Evolutionary conservation across 2,797 vertebrate species (phyloP), one percentile per base, ranked within the genome.

Genomic region (Falco naumanni): DNA sequence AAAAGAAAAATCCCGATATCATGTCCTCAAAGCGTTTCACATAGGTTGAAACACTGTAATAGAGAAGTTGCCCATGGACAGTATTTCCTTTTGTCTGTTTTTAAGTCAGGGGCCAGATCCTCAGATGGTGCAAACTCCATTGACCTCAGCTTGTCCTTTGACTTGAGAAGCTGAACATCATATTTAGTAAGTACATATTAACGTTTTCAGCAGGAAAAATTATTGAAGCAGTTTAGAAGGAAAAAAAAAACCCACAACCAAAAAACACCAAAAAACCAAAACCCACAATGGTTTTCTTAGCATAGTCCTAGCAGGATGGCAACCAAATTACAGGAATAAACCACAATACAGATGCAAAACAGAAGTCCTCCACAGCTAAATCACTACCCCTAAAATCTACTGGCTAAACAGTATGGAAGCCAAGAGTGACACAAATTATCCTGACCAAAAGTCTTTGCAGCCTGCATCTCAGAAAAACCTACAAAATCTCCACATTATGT

Each of bases 21-120:
- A 92, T 76, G 57, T 95, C 94, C 89, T 96, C 59, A 76, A 93
- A 91, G 95, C 83, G 91, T 90, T 92, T 96, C 90, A 69, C 45
- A 93, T 81, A 85, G 43, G 28, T 59, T 78, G 76, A 76, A 94
- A 56, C 75, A 60, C 56, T 61, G 92, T 95, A 95, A 95, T 65
- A 74, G 92, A 95, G 91, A 91, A 96, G 92, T 93, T 50, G 95
- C 83, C 80, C 94, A 75, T 93, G 92, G 71, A 69, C 4, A 1
- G 70, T 65, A 85, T 94, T 96, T 95, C 63, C 79, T 90, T 96
- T 93, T 82, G 59, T 85, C 83, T 90, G 51, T 71, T 89, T 91
- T 90, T 69, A 72, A 86, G 66, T 66, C 12, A 26, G 53, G 54
- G 74, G 33, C 43, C 57, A 91, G 57, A 89, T 76, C 53, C 34